A percentile compares a stretch with the other conserved stretches of the same genome.
Conservation (phyloP, 2,888 invertebrate species). For the Agriotes lineatus region DNA sequence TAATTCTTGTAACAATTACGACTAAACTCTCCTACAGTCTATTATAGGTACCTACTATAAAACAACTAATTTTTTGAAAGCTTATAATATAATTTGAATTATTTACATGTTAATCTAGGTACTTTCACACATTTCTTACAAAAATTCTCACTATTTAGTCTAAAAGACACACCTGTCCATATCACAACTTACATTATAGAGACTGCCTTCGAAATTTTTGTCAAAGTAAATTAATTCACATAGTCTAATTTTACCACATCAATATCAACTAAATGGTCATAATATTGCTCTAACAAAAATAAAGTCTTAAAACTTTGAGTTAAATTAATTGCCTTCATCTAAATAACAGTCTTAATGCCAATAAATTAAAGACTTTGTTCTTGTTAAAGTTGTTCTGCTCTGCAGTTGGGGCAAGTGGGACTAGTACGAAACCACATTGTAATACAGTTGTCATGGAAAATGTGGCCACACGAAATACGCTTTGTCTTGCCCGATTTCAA, state of each 20-base stretch:
- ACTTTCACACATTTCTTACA: not conserved
- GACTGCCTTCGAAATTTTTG: not conserved
- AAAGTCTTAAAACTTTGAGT: not conserved
- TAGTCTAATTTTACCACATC: no score
- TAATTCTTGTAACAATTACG: no score
- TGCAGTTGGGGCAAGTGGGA: constrained; percentile 41
- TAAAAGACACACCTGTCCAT: not conserved
- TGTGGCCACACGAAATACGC: constrained; percentile 42
- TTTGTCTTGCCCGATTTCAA: constrained; percentile 36
- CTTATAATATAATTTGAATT: no score
- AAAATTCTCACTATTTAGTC: constrained; percentile 1
- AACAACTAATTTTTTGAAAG: no score
- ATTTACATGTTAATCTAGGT: not conserved
- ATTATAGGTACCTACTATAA: no score
- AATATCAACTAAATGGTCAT: not conserved
- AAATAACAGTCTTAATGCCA: constrained; percentile 2
- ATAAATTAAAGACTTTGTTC: not conserved
- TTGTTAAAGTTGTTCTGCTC: constrained; percentile 16
- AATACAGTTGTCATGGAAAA: constrained; percentile 46
- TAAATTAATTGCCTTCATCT: not conserved
- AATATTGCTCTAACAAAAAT: not conserved
- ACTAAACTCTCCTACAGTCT: no score
- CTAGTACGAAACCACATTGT: constrained; percentile 41
- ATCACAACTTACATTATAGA: not conserved
- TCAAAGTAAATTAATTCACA: not conserved